A percentile compares a stretch with the other conserved stretches of the same genome.
Conservation (phyloP, 1,140 invertebrate species). For the Pectinophora gossypiella region DNA sequence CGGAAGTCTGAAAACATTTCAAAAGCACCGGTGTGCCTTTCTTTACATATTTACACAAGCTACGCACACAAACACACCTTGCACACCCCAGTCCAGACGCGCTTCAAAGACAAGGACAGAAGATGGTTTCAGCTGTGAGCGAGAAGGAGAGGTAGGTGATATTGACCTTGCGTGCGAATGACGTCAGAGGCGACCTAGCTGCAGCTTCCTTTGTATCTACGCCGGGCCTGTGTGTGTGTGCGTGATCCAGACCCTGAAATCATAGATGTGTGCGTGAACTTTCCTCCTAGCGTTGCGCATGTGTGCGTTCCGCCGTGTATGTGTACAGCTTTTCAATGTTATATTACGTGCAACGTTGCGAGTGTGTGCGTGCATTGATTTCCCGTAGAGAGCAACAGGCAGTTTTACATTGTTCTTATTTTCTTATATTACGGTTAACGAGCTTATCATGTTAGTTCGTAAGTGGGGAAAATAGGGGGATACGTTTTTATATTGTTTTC, state of each 20-base stretch:
- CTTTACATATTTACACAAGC: too few relatives aligned
- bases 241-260: constrained; percentile 70
- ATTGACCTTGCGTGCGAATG: constrained; percentile 66
- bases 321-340: background rate
- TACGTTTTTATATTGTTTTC: background rate
- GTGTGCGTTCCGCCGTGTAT: constrained; percentile 2
- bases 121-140: too few relatives aligned
- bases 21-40: too few relatives aligned
- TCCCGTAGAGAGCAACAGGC: constrained; percentile 50
- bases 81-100: too few relatives aligned
- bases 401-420: constrained; percentile 20
- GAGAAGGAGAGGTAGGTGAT: constrained; percentile 37
- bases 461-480: background rate
- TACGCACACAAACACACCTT: too few relatives aligned
- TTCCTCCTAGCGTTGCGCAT: background rate
- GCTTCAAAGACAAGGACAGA: too few relatives aligned
- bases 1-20: too few relatives aligned
- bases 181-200: constrained; percentile 70
- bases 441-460: background rate
- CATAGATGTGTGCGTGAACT: constrained; percentile 23
- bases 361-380: constrained; percentile 48
- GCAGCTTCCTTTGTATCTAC: constrained; percentile 50
- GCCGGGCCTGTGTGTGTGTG: constrained; percentile 42
- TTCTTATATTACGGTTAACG: background rate
- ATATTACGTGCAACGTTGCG: constrained; percentile 37